phyloP scores from a whole-genome alignment of 1,140 invertebrate genomes.

The Stenopsyche tienmushanensis region DNA sequence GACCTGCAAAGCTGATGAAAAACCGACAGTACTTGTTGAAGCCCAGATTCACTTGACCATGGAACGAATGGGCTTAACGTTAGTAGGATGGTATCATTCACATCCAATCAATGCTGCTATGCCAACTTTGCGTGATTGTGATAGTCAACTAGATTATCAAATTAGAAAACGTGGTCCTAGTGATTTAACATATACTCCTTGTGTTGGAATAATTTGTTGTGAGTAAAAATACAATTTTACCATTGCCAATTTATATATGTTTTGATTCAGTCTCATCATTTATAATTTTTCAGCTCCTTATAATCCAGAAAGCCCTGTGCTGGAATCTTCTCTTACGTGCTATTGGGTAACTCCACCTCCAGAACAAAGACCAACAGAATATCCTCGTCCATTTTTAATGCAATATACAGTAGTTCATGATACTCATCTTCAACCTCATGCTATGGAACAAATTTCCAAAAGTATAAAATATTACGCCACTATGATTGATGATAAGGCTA shows the following conservation, averaged over 20 bases:
- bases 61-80: conserved; percentile 73
- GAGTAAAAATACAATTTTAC: conserved; percentile 46
- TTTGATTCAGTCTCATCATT: too few relatives aligned
- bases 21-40: conserved; percentile 71
- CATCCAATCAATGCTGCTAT: conserved; percentile 86
- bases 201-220: conserved; percentile 92
- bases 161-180: conserved; percentile 89
- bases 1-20: conserved; percentile 75
- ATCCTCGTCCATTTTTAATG: conserved; percentile 86
- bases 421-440: conserved; percentile 75
- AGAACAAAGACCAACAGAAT: conserved; percentile 86
- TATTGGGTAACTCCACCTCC: conserved; percentile 95
- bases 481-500: conserved; percentile 70
- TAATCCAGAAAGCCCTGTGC: conserved; percentile 72
- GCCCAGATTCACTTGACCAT: conserved; percentile 80
- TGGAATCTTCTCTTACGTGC: conserved; percentile 79
- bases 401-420: conserved; percentile 83
- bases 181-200: conserved; percentile 88
- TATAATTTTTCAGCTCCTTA: conserved; percentile 88
- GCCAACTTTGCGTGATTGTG: conserved; percentile 86
- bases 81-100: conserved; percentile 97
- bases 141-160: conserved; percentile 92
- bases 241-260: conserved; percentile 17
- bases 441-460: conserved; percentile 83
- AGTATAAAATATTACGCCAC: conserved; percentile 78